phyloP scores from a whole-genome alignment of 2,797 vertebrate species.

The Coccyzus lansbergi region DNA sequence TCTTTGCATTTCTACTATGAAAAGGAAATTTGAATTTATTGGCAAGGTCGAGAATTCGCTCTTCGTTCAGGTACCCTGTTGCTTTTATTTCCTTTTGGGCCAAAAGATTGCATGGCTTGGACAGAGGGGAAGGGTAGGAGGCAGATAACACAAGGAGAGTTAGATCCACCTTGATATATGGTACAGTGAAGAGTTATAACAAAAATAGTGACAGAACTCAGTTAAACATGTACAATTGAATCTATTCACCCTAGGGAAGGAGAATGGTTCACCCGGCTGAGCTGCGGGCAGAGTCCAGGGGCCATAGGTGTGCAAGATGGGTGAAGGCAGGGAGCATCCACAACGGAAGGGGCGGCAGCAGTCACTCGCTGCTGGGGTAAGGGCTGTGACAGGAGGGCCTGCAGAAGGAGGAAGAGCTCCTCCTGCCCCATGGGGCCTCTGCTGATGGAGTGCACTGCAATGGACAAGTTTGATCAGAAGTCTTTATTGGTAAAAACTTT shows the following conservation, averaged over 20 bases:
- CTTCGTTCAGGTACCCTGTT: not conserved
- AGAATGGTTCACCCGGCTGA: not conserved
- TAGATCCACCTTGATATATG: not conserved
- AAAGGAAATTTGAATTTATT: not conserved
- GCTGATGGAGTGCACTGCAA: too few relatives aligned
- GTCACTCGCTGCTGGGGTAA: too few relatives aligned
- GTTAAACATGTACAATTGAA: not conserved
- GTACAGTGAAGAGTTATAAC: not conserved
- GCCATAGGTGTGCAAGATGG: too few relatives aligned
- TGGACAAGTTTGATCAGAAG: rapidly evolving
- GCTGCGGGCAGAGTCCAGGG: too few relatives aligned
- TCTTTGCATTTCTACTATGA: not conserved
- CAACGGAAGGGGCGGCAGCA: too few relatives aligned
- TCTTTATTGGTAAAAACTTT: not conserved
- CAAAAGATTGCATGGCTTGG: not conserved
- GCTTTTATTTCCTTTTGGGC: not conserved
- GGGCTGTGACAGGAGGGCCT: too few relatives aligned
- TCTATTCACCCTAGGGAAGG: not conserved
- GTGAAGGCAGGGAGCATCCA: too few relatives aligned
- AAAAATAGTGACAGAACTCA: not conserved
- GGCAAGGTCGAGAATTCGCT: not conserved
- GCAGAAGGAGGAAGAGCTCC: too few relatives aligned
- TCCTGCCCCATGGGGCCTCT: too few relatives aligned
- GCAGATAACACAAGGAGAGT: not conserved
- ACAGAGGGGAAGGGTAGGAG: not conserved